Percentiles rank a stretch among this genome's conserved stretches.
phyloP scores from a whole-genome alignment of 2,797 vertebrate species.

The Karalla daura region DNA sequence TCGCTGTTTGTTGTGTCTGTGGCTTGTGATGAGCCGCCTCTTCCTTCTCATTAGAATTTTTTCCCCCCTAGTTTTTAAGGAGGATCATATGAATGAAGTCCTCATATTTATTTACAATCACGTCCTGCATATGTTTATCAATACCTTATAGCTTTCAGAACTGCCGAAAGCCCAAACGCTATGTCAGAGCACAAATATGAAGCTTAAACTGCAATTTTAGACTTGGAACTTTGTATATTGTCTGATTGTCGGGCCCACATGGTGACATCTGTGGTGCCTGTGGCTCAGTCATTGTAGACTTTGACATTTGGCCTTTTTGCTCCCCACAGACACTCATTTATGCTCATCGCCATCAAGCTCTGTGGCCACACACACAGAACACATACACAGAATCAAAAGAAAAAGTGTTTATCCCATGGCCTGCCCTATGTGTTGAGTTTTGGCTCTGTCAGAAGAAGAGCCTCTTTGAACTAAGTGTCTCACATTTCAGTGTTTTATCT shows the following conservation, averaged over 20 bases:
- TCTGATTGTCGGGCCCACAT: not conserved
- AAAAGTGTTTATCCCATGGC: not conserved
- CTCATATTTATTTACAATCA: not conserved
- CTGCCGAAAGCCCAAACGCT: not conserved
- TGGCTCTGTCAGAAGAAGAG: not conserved
- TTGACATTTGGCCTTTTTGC: conserved; percentile 7
- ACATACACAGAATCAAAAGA: too few species aligned
- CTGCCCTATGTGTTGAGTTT: not conserved
- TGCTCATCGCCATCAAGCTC: conserved; percentile 3
- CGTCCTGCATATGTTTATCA: not conserved
- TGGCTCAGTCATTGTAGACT: not conserved
- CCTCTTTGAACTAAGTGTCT: not conserved
- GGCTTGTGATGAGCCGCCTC: conserved; percentile 4
- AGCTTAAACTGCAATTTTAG: too few species aligned
- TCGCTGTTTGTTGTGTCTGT: conserved; percentile 30
- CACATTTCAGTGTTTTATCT: not conserved
- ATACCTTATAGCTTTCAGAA: not conserved
- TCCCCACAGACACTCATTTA: conserved; percentile 9
- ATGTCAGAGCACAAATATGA: not conserved
- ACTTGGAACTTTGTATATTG: too few species aligned
- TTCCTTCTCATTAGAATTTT: conserved; percentile 2
- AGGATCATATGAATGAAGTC: conserved; percentile 17
- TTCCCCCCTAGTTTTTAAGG: not conserved
- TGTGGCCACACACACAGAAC: conserved; percentile 1
- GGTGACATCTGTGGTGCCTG: not conserved